Conservation (phyloP, 2,888 invertebrate genomes). For the Caenorhabditis zanzibari region DNA sequence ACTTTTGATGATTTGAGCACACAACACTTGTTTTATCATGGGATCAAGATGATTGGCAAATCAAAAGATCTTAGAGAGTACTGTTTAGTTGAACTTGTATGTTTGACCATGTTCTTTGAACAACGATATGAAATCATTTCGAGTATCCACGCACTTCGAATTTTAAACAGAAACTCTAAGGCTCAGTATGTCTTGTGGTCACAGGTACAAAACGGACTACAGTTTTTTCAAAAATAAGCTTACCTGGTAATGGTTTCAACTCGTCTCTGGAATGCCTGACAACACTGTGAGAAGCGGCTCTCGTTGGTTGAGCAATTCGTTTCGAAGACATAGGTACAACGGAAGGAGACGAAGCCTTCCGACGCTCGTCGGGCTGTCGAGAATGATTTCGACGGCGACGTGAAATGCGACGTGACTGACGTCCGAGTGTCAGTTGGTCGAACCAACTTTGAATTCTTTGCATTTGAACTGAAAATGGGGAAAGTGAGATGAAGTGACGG, state of each 20-base stretch:
- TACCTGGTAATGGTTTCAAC: constrained; percentile 63
- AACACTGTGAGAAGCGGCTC: constrained; percentile 65
- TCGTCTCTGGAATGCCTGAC: constrained; percentile 54
- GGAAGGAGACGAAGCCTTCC: constrained; percentile 51
- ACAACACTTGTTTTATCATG: constrained; percentile 39
- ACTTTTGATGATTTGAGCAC: constrained; percentile 33
- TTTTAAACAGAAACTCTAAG: constrained; percentile 6
- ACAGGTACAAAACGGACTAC: neutral
- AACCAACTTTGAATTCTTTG: constrained; percentile 75
- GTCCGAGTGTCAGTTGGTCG: constrained; percentile 73
- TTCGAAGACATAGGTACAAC: constrained; percentile 44
- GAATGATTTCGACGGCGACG: constrained; percentile 63
- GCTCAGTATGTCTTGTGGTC: constrained; percentile 6
- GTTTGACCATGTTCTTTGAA: constrained; percentile 47
- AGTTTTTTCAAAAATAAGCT: neutral
- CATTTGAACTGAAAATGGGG: constrained; percentile 56
- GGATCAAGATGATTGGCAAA: constrained; percentile 38
- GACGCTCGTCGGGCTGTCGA: constrained; percentile 47
- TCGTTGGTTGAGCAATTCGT: constrained; percentile 42
- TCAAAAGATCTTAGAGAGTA: constrained; percentile 43
- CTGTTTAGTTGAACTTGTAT: constrained; percentile 36
- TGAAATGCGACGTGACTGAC: constrained; percentile 64
- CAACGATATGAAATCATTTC: constrained; percentile 24
- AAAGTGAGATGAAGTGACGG: neutral
- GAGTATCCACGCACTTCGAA: neutral